phyloP scores from a whole-genome alignment of 1,140 invertebrate species.

The Dryas iulia region DNA sequence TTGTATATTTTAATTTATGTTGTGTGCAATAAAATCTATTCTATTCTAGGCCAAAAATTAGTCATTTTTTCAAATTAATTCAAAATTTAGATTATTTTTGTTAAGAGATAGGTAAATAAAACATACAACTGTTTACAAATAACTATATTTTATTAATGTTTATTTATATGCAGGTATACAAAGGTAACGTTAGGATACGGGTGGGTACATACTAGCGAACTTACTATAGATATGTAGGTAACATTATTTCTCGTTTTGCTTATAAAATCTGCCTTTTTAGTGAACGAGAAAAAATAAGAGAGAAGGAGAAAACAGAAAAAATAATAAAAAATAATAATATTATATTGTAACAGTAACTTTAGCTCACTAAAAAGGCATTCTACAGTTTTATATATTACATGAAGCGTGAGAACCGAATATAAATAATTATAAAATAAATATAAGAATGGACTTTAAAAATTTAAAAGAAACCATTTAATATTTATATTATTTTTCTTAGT shows the following conservation, averaged over 20 bases:
- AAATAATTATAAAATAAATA: too few species aligned
- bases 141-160: constrained; percentile 52
- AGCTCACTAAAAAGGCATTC: not conserved
- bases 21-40: too few species aligned
- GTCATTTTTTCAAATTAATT: too few species aligned
- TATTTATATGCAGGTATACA: constrained; percentile 66
- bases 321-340: not conserved
- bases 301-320: not conserved
- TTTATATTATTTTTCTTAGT: too few species aligned
- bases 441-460: too few species aligned
- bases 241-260: not conserved
- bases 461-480: too few species aligned
- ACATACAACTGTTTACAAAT: constrained; percentile 45
- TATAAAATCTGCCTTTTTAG: not conserved
- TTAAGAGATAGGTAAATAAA: constrained; percentile 34
- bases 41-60: too few species aligned
- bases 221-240: constrained; percentile 56
- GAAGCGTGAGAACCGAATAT: not conserved
- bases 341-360: not conserved
- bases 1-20: too few species aligned
- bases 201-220: constrained; percentile 53
- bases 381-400: not conserved
- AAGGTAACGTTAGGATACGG: constrained; percentile 53
- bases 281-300: not conserved
- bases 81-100: not conserved